Evolutionary conservation across 2,113 vertebrate species (phyloP), one percentile per base, ranked within the genome.

Genomic region (Daubentonia madagascariensis): DNA sequence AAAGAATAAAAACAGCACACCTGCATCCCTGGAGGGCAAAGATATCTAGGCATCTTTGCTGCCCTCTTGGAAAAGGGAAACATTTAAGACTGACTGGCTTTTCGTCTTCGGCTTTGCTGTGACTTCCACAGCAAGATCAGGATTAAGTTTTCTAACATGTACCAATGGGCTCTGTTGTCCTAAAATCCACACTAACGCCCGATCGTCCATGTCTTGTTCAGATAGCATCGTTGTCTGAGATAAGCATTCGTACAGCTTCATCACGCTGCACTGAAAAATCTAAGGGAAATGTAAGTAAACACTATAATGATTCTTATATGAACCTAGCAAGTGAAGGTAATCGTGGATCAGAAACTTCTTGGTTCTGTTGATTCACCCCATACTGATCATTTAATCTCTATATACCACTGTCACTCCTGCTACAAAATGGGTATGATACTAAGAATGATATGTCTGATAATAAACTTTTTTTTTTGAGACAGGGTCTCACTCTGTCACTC

Each of bases 1-100:
- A 99, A 99, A 99, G 98, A 98, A 99, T 98, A 98, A 98, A 95
- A 98, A 96, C 93, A 94, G 98, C 98, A 94, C 99, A 99, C 98
- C 99, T 99, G 99, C 95, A 98, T 95, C 95, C 98, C 99, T 91
- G 4, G 97, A 99, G 98, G 99, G 98, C 98, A 95, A 97, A 98
- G 98, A 94, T 98, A 98, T 81, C 11, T 96, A 6, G 97, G 98
- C 96, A 98, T 96, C 94, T 98, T 97, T 97, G 97, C 96, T 98
- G 97, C 85, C 98, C 97, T 98, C 97, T 97, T 73, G 73, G 97
- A 97, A 97, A 97, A 98, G 95, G 87, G 98, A 97, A 98, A 93
- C 88, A 23, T 72, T 81, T 96, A 85, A 98, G 96, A 43, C 89
- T 87, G 97, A 43, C 87, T 87, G 98, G 88, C 95, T 98, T 91